These are phyloP conservation scores for Cephus cinctus DNA, from an alignment of 1,140 invertebrate species.

Conservation along the genomic window DNA sequence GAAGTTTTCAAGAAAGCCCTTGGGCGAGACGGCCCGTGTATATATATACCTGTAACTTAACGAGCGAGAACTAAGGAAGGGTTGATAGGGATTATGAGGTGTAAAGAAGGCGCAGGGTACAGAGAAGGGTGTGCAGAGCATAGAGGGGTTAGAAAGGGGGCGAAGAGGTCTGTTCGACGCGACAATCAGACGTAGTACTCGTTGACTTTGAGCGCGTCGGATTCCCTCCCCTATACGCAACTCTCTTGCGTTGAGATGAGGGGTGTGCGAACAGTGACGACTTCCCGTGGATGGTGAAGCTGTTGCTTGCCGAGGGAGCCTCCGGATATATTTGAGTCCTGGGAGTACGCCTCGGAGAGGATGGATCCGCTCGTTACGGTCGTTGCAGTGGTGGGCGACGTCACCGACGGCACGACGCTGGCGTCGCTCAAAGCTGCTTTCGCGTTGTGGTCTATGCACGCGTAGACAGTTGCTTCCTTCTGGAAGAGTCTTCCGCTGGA, in stretches of 20 bases:
- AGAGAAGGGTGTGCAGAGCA: too few species aligned
- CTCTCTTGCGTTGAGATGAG: conserved; percentile 81
- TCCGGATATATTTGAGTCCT: conserved; percentile 40
- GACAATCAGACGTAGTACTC: conserved; percentile 55
- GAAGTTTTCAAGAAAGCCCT: too few species aligned
- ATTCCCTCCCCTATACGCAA: conserved; percentile 69
- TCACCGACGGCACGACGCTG: conserved; percentile 32
- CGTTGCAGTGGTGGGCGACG: conserved; percentile 26
- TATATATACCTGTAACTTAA: too few species aligned
- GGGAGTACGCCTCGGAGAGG: conserved; percentile 21
- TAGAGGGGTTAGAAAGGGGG: too few species aligned
- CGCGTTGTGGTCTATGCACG: conserved; percentile 67
- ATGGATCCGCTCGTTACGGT: conserved; percentile 25
- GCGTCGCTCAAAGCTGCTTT: conserved; percentile 44
- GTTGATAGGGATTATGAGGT: too few species aligned
- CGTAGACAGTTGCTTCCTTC: conserved; percentile 66
- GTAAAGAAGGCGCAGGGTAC: too few species aligned
- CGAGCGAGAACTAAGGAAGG: too few species aligned
- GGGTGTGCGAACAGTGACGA: conserved; percentile 80
- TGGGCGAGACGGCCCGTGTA: too few species aligned
- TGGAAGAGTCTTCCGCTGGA: conserved; percentile 44
- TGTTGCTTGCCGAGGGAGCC: conserved; percentile 26
- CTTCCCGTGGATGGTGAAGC: conserved; percentile 63
- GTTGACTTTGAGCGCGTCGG: conserved; percentile 55
- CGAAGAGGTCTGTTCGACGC: too few species aligned